These are phyloP conservation scores for Corythornis vintsioides DNA, from an alignment of 2,113 vertebrate species.

Conservation along the genomic window DNA sequence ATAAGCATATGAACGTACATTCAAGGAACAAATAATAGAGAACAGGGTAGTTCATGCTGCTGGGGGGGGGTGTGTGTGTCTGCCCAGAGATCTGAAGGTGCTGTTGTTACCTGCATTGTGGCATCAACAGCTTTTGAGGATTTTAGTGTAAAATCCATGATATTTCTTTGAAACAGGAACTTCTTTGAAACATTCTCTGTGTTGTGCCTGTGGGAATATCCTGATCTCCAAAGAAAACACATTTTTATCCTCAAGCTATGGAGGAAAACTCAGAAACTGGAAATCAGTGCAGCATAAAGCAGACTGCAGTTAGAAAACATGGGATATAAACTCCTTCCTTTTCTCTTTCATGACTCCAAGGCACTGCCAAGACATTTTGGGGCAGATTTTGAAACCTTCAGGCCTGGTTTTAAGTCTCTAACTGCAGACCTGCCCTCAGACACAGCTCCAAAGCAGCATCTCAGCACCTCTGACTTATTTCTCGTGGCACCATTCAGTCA, in stretches of 20 bases:
- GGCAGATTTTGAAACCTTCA: not conserved
- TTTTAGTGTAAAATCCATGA: accelerated
- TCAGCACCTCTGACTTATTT: not conserved
- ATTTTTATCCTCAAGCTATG: not conserved
- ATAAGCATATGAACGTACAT: accelerated
- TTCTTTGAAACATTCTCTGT: not conserved
- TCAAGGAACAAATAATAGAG: not conserved
- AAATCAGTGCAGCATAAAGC: not conserved
- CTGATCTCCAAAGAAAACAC: not conserved
- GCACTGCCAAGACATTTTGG: not conserved
- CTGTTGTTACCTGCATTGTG: accelerated
- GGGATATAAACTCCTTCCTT: not conserved
- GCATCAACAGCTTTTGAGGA: not conserved
- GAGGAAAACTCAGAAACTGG: not conserved
- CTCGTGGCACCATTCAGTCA: accelerated
- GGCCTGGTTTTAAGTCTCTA: accelerated
- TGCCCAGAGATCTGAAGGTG: not conserved
- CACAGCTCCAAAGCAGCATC: not conserved
- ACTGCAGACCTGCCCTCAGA: not conserved
- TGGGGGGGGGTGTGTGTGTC: not conserved
- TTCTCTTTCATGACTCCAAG: not conserved
- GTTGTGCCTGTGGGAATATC: accelerated
- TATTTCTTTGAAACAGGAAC: too few relatives aligned
- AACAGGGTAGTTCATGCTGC: accelerated
- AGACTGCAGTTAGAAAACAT: accelerated